Evolutionary conservation across 53 echinoderm and acorn worm species (phyloP), one percentile per base, ranked within the genome.

Genomic region (Hippasteria phrygiana): DNA sequence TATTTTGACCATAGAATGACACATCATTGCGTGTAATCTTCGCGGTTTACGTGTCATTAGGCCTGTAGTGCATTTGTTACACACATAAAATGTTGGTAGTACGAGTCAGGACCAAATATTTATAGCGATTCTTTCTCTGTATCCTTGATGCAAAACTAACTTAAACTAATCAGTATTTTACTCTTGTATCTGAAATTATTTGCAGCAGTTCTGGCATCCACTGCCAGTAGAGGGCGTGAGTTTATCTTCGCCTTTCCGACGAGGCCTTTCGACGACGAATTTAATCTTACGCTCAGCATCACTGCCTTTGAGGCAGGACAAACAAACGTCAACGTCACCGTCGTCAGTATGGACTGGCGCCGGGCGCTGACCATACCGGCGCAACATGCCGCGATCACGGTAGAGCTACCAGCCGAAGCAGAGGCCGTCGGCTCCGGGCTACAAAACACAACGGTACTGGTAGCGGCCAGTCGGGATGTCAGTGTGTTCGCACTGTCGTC

Each of bases 181-280:
- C 50, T 50, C 9, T 24, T 73, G 4, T 24, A 8, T 43, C 43
- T 73, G 2, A 4, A 67, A 33, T 16, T 71, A 10, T 66, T 47
- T n/a, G 1, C 48, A 85, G 85, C 20, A 37, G 70, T 39, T 7
- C 26, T 47, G 0, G 36, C 85, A 36, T 85, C 85, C 28, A 4
- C 51, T 51, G 46, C 70, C 38, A 38, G 85, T 26, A 69, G 71
- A 50, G 85, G 53, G 37, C 69, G 39, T 26, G 85, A 85, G 54
- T 85, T 85, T 53, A 71, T 71, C 69, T 85, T 85, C 53, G 39
- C 64, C 13, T 85, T 85, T 10, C 85, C 85, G n/a, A 71, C 85
- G 7, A 7, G 41, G 8, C 5, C 22, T 14, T 5, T 47, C 46
- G 47, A 33, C 70, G 24, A 85, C 11, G 22, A 27, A 24, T 18